Evolutionary conservation across 2,113 vertebrate species (phyloP), one percentile per base, ranked within the genome.

Genomic region (Otis tarda): DNA sequence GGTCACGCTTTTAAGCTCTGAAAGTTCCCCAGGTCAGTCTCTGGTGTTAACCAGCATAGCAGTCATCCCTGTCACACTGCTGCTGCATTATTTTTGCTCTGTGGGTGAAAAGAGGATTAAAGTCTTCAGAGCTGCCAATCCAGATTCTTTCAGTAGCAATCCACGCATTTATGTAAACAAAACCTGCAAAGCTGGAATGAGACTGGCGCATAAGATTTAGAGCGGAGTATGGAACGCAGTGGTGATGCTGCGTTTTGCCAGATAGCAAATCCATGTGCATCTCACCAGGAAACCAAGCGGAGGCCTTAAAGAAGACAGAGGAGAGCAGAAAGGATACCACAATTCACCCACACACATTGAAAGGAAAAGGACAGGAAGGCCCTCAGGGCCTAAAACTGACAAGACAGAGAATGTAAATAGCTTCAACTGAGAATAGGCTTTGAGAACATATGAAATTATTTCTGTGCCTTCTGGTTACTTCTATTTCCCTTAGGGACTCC

Each of bases 81-180:
- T 68, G 45, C 39, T 76, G 30, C 10, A 2, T 73, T 92, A 39
- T 61, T 87, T 85, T 68, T 82, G 21, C 56, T 81, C 87, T 50
- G 33, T 27, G 57, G 82, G 43, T 60, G 49, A 82, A 90, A 93
- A 96, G 65, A 82, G 84, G 87, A 93, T 93, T 90, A 80, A 87
- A 90, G 45, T 83, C 85, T 83, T 94, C 78, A 83, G 75, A 85
- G 79, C 67, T 92, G 70, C 70, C 59, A 56, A 35, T 92, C 45
- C 85, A 80, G 79, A 90, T 84, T 53, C 75, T 88, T 95, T 88
- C 49, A 61, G 70, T 88, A 93, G 30, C 85, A 80, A 39, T 80
- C n/a, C 2, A 0, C 55, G 90, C 85, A 61, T 85, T 92, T 97
- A 83, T 80, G 67, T 65, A 88, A 93, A 94, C 85, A 92, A 91